These are phyloP conservation scores for Trissolcus japonicus DNA, from an alignment of 2,888 invertebrate species.

Conservation along the genomic window DNA sequence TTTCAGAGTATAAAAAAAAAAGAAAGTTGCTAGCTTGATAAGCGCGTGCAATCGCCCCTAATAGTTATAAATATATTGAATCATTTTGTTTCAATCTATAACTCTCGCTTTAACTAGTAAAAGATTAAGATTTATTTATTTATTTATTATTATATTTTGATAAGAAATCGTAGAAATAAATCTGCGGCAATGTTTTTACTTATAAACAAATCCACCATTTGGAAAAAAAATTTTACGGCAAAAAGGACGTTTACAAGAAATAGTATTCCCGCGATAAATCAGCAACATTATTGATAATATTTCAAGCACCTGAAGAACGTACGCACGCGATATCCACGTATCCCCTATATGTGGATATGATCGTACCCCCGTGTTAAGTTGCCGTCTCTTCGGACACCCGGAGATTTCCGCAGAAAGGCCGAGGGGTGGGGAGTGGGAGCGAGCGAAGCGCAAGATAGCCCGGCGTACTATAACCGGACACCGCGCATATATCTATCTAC, in stretches of 20 bases:
- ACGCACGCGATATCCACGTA: conserved; percentile 54
- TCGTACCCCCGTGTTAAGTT: conserved; percentile 29
- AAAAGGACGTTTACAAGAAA: conserved; percentile 43
- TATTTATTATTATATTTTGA: no score
- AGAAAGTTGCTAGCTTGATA: no score
- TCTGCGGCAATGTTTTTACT: no score
- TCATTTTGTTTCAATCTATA: no score
- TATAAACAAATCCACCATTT: conserved; percentile 38
- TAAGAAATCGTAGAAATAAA: no score
- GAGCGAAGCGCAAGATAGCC: conserved; percentile 40
- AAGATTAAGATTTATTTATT: no score
- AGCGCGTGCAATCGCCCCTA: no score
- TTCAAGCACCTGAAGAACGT: conserved; percentile 54
- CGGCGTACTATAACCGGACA: conserved; percentile 55
- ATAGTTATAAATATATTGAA: no score
- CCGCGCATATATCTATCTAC: conserved; percentile 52
- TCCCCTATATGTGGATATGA: conserved; percentile 37
- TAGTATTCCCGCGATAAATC: conserved; percentile 56
- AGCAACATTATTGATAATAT: conserved; percentile 57
- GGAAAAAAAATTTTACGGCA: conserved; percentile 20
- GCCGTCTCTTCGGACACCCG: conserved; percentile 43
- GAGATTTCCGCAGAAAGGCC: conserved; percentile 32
- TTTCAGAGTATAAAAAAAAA: no score
- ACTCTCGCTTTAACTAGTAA: no score
- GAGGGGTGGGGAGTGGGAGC: conserved; percentile 10